Percentiles rank a stretch among this genome's conserved stretches.
Evolutionary conservation across 2,888 invertebrate genomes (phyloP).

Genomic region (Biston betularia): DNA sequence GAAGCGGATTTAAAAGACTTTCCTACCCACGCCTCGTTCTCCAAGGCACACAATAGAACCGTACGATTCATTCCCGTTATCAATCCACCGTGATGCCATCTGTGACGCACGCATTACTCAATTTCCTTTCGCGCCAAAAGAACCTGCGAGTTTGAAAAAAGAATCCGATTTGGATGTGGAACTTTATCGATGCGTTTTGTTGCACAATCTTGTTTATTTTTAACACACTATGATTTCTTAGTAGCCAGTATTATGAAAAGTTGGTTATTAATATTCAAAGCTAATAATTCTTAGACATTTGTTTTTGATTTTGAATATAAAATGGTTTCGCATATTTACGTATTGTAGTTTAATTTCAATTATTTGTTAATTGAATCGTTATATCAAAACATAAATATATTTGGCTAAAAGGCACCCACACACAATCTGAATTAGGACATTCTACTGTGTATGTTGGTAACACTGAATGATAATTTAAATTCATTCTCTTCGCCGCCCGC

Average conservation of each 20-base stretch:
- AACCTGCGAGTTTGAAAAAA: conserved; percentile 56
- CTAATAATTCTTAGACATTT: neutral
- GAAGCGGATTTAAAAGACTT: conserved; percentile 45
- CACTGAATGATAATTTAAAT: conserved; percentile 87
- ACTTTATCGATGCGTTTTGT: conserved; percentile 6
- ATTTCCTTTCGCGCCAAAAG: conserved; percentile 71
- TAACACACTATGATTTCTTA: neutral
- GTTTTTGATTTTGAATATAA: too few species aligned
- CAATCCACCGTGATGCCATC: conserved; percentile 85
- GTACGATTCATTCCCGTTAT: conserved; percentile 79
- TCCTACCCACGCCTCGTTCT: conserved; percentile 36
- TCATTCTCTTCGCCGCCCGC: conserved; percentile 87
- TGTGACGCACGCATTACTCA: conserved; percentile 84
- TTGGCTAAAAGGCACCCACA: conserved; percentile 56
- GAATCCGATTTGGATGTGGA: conserved; percentile 57
- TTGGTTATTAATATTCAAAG: neutral
- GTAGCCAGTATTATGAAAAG: conserved; percentile 29
- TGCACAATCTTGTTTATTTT: neutral
- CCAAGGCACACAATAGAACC: conserved; percentile 68
- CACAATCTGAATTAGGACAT: conserved; percentile 74
- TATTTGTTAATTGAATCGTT: neutral
- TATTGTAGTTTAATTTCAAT: neutral
- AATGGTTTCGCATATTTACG: too few species aligned
- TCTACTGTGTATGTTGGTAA: conserved; percentile 79
- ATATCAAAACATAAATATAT: conserved; percentile 9